Percentiles rank a stretch among this genome's conserved stretches.
Evolutionary conservation across 2,113 vertebrate genomes (phyloP).

Genomic region (Grantiella picta): DNA sequence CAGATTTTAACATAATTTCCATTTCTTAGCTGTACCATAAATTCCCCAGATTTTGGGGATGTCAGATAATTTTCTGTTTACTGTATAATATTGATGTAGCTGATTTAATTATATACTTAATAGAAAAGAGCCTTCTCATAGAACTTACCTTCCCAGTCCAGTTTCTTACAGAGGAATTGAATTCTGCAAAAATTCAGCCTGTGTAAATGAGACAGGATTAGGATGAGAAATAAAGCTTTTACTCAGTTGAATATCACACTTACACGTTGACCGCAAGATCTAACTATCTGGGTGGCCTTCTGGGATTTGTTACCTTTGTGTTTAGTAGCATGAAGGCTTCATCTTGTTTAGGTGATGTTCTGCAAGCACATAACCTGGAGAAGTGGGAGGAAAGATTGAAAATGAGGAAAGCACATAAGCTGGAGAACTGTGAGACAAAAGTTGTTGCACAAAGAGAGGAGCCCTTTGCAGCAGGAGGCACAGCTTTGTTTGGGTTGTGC

Average conservation of each 20-base stretch:
- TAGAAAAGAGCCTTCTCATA: neutral
- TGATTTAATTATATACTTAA: neutral
- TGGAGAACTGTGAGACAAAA: neutral
- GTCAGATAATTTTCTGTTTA: neutral
- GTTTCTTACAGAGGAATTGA: neutral
- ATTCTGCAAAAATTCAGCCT: neutral
- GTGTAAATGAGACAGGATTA: neutral
- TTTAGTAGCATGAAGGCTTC: neutral
- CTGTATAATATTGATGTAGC: neutral
- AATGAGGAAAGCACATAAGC: neutral
- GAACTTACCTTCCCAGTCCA: neutral
- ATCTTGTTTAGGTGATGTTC: neutral
- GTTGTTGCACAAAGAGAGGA: neutral
- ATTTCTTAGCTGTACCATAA: neutral
- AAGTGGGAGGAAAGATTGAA: too few relatives aligned
- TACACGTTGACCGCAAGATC: fast-evolving
- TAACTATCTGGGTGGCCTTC: neutral
- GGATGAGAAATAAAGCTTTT: neutral
- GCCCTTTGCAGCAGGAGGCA: neutral
- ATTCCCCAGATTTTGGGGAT: neutral
- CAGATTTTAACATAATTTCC: neutral
- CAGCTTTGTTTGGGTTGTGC: neutral
- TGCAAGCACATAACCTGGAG: neutral
- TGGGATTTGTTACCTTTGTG: neutral
- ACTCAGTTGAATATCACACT: neutral